Percentiles rank a stretch among this genome's conserved stretches.
Conservation (phyloP, 2,113 vertebrate genomes). For the Sinocyclocheilus grahami region DNA sequence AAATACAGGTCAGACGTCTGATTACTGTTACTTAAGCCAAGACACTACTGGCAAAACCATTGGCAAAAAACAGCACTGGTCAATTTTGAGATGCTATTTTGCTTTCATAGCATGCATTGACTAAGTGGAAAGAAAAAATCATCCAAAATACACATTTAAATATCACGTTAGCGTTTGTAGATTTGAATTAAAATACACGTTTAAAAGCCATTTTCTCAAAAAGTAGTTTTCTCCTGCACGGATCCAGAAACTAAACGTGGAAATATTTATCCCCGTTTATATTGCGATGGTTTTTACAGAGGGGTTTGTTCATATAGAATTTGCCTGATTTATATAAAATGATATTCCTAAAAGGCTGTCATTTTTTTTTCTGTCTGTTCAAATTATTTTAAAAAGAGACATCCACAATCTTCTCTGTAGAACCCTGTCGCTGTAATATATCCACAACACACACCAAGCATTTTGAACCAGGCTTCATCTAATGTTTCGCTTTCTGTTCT, state of each 20-base stretch:
- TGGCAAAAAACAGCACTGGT: too few species aligned
- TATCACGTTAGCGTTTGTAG: too few species aligned
- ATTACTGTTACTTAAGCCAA: not conserved
- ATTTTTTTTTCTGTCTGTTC: too few species aligned
- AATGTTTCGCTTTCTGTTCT: not conserved
- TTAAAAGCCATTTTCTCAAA: not conserved
- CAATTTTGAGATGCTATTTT: too few species aligned
- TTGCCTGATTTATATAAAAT: too few species aligned
- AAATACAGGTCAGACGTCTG: not conserved
- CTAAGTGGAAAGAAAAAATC: too few species aligned
- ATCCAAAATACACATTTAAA: not conserved
- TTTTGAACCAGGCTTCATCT: not conserved
- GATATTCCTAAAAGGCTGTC: too few species aligned
- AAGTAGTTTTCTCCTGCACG: not conserved
- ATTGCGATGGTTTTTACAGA: not conserved
- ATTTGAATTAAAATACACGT: not conserved
- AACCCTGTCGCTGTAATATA: too few species aligned
- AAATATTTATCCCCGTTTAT: too few species aligned
- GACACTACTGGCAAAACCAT: not conserved
- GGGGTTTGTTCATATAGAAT: not conserved
- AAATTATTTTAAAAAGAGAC: too few species aligned
- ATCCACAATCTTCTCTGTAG: too few species aligned
- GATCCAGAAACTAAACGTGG: not conserved
- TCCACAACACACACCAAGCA: not conserved
- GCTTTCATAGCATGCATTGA: too few species aligned